Base-by-base conservation (phyloP, 2,113 vertebrate species). In the Eira barbara region DNA sequence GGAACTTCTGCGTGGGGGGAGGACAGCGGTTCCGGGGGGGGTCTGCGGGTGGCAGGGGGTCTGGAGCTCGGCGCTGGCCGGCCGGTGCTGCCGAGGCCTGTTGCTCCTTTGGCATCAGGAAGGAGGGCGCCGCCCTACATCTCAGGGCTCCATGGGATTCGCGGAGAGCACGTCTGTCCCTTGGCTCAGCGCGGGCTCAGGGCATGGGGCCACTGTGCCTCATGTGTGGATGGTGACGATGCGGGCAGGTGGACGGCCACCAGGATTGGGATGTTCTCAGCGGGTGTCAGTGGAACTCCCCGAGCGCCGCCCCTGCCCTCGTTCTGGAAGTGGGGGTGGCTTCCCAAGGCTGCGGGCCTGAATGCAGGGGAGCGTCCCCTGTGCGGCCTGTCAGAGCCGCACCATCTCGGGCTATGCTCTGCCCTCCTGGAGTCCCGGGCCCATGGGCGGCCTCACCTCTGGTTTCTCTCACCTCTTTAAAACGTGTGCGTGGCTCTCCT, bases 361-460 rank as follows among this genome's bases (percentile, higher is more conserved):
- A 8, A 7, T 7, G 17, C n/a, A 4, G 10, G 69, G 67, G 69
- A 39, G 2, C 8, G 2, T 21, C 18, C 10, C n/a, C 69, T 0
- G 21, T 10, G 1, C 5, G 12, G 36, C 31, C 14, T 39, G 21
- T 36, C 69, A 12, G 34, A 15, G 2, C 45, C 2, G 5, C 21
- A 47, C 36, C n/a, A 0, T 18, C 15, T 1, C 0, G 89, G 55
- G 55, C 91, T 88, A 87, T 81, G 10, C 61, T 84, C 67, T 78
- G 91, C 1, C 15, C 23, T 92, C 27, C 31, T 18, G 91, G 65
- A 25, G 55, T 69, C 31, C 36, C 93, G 61, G 93, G 31, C 80
- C 74, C 96, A 23, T 74, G 76, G 39, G 55, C 8, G 63, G 89
- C 89, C 81, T 96, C 96, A 71, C 81, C 4, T 91, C 79, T 91